A percentile compares a stretch with the other conserved stretches of the same genome.
Evolutionary conservation across 2,797 vertebrate species (phyloP).

Genomic region (Monodelphis domestica): DNA sequence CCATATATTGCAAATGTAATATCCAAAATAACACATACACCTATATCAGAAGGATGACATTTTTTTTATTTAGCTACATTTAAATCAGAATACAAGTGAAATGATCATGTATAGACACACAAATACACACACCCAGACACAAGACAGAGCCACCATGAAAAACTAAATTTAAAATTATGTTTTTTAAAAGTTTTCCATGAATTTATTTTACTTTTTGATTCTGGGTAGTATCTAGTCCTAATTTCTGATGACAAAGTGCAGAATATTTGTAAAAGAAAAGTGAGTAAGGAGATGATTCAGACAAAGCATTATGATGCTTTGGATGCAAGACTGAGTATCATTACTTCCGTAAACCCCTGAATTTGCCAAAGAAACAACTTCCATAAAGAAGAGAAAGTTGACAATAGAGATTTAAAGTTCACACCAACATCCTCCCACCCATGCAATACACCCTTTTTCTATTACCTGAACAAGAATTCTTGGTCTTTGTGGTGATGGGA

Average conservation of each 20-base stretch:
- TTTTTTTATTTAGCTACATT: background rate
- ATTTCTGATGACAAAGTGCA: background rate
- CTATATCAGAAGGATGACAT: background rate
- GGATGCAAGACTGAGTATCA: background rate
- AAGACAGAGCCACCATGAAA: background rate
- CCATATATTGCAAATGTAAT: slow-evolving; percentile 26
- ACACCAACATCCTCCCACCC: background rate
- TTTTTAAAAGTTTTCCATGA: background rate
- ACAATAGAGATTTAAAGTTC: background rate
- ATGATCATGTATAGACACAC: background rate
- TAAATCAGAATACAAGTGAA: background rate
- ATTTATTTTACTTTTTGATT: background rate
- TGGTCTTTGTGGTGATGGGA: slow-evolving; percentile 97
- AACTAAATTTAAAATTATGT: background rate
- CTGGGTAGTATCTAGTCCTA: background rate
- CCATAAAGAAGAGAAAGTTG: background rate
- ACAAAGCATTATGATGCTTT: background rate
- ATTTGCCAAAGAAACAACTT: background rate
- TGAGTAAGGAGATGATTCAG: background rate
- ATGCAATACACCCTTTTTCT: slow-evolving; percentile 16
- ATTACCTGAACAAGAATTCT: slow-evolving; percentile 95
- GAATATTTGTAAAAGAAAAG: background rate
- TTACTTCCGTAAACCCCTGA: background rate
- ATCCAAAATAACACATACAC: background rate
- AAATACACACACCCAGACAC: background rate